Conservation (phyloP, 1,140 invertebrate genomes). For the Zaprionus capensis region DNA sequence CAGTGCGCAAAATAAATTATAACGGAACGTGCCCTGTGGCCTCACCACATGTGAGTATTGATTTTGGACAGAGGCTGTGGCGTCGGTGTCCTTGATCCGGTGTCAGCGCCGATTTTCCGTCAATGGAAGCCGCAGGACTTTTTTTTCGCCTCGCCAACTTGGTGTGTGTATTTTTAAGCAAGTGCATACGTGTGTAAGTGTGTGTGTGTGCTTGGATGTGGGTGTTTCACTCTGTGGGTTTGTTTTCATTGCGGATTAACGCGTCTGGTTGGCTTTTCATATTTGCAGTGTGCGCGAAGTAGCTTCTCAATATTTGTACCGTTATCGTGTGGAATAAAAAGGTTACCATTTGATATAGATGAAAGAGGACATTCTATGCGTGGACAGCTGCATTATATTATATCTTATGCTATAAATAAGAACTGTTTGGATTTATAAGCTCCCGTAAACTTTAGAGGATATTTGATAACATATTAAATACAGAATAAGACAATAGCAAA, state of each 20-base stretch:
- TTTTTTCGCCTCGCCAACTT: slow-evolving; percentile 28
- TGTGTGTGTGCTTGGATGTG: slow-evolving; percentile 10
- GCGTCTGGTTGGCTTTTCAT: slow-evolving; percentile 26
- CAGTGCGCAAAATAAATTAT: slow-evolving; percentile 31
- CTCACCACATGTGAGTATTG: slow-evolving; percentile 64
- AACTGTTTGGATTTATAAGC: not conserved
- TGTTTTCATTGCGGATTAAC: slow-evolving; percentile 43
- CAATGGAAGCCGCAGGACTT: slow-evolving; percentile 58
- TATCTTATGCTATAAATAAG: not conserved
- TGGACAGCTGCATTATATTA: not conserved
- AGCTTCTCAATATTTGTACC: slow-evolving; percentile 10
- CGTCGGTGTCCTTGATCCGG: slow-evolving; percentile 68
- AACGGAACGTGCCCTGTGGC: slow-evolving; percentile 8
- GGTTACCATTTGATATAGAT: not conserved
- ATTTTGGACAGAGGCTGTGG: slow-evolving; percentile 58
- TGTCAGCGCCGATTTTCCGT: slow-evolving; percentile 72
- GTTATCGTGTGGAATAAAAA: not conserved
- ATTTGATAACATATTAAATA: not conserved
- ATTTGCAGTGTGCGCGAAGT: slow-evolving; percentile 18
- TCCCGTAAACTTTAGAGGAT: not conserved
- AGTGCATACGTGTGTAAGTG: slow-evolving; percentile 13
- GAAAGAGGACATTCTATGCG: not conserved
- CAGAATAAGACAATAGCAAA: not conserved
- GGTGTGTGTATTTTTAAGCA: slow-evolving; percentile 39
- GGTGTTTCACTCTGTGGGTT: slow-evolving; percentile 13